Evolutionary conservation across 2,888 invertebrate genomes (phyloP), one percentile per base, ranked within the genome.

Genomic region (Hyles lineata): DNA sequence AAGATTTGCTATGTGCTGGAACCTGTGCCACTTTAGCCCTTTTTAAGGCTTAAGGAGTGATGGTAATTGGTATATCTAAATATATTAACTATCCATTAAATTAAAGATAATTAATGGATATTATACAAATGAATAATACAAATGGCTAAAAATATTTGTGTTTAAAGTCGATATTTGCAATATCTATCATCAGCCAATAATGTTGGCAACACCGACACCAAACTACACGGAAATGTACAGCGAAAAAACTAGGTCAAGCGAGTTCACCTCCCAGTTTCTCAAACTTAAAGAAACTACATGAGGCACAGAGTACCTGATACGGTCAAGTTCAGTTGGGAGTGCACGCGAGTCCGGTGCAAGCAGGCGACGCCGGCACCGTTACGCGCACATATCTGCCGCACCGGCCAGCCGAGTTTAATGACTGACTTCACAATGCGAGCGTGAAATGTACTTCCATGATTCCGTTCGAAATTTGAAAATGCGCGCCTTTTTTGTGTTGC

Each of bases 371-470:
- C 76, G 71, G 80, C 76, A 85, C 88, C 88, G 88, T 88, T 88
- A 88, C 82, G 79, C 82, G 83, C 77, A 83, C 80, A 83, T 85
- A 84, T 84, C 70, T 50, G 70, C 43, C 61, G 70, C 71, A 50
- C 70, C 70, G 69, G 59, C 67, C 73, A 75, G 77, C 77, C 75
- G 75, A 83, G 85, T 87, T 85, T 88, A 89, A 87, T 88, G 87
- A 85, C 87, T 85, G 82, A 83, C 81, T 85, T 81, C 83, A 82
- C 84, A 84, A 83, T 80, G 82, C 84, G 80, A 79, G 77, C 81
- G 77, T 79, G 80, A 83, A 67, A 83, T 83, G 82, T 82, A 74
- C 75, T 79, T 75, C 74, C 70, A 70, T 32, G 58, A 72, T 72
- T 67, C 72, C 72, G 55, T 72, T 72, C 76, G 74, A 75, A 76